Evolutionary conservation across 2,797 vertebrate genomes (phyloP).

Genomic region (Acrocephalus scirpaceus): DNA sequence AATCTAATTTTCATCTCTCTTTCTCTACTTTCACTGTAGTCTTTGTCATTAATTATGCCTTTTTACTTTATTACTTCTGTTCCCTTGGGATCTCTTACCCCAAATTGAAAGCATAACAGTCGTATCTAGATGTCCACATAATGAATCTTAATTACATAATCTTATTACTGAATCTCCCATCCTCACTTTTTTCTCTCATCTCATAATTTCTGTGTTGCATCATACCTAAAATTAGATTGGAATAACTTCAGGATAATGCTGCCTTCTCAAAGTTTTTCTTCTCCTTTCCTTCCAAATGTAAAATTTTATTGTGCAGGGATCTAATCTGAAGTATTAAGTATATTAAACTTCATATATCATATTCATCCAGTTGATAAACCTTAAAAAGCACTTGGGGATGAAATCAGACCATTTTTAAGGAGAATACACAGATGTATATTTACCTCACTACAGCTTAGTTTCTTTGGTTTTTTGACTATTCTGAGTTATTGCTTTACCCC

Average conservation of each 20-base stretch:
- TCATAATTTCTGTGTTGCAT: not conserved
- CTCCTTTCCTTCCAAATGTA: not conserved
- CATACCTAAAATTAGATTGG: not conserved
- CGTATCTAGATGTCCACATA: not conserved
- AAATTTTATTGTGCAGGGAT: not conserved
- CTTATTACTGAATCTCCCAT: not conserved
- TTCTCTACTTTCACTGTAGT: not conserved
- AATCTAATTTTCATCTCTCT: not conserved
- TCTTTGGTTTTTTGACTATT: not conserved
- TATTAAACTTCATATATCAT: not conserved
- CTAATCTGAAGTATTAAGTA: not conserved
- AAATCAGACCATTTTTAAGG: not conserved
- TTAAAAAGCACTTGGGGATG: not conserved
- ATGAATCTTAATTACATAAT: not conserved
- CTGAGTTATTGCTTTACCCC: not conserved
- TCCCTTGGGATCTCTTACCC: not conserved
- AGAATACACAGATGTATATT: not conserved
- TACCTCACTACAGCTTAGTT: not conserved
- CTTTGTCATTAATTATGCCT: not conserved
- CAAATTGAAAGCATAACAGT: not conserved
- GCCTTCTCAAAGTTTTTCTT: not conserved
- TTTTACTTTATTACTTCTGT: not conserved
- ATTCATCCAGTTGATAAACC: not conserved
- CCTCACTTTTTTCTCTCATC: not conserved
- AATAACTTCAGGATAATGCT: not conserved